phyloP scores from a whole-genome alignment of 2,797 vertebrate genomes.

The Pipistrellus pygmaeus region DNA sequence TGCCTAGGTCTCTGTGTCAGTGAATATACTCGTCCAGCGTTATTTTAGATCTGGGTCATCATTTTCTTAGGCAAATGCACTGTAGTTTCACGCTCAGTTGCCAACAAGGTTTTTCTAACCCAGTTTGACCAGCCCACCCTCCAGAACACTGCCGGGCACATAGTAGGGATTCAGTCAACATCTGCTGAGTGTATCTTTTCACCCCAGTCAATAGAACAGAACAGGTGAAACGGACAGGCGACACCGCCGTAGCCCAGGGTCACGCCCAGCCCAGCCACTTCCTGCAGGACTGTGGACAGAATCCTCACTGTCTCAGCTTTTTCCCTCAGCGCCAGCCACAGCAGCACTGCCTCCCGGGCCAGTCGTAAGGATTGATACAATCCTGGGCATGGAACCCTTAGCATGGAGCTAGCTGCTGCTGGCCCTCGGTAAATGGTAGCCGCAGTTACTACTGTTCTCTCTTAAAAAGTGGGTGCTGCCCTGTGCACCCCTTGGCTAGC shows the following conservation, averaged over 20 bases:
- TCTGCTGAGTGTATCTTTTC: not conserved
- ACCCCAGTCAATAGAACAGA: rapidly evolving
- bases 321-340: not conserved
- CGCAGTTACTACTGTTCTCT: rapidly evolving
- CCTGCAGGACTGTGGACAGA: not conserved
- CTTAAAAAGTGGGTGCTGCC: rapidly evolving
- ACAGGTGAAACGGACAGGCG: not conserved
- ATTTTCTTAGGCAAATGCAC: not conserved
- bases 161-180: not conserved
- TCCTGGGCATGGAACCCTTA: rapidly evolving
- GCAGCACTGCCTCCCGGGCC: not conserved
- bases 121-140: not conserved
- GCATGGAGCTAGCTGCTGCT: rapidly evolving
- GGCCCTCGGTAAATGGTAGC: rapidly evolving
- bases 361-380: rapidly evolving
- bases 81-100: not conserved
- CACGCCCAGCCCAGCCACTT: not conserved
- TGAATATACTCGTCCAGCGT: rapidly evolving
- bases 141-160: not conserved
- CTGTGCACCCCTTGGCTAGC: rapidly evolving
- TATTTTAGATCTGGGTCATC: not conserved
- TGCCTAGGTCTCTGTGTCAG: not conserved
- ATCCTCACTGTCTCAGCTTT: not conserved
- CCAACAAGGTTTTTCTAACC: too few relatives aligned
- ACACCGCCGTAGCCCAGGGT: not conserved